phyloP scores from a whole-genome alignment of 2,113 vertebrate genomes.

The Archilochus colubris region DNA sequence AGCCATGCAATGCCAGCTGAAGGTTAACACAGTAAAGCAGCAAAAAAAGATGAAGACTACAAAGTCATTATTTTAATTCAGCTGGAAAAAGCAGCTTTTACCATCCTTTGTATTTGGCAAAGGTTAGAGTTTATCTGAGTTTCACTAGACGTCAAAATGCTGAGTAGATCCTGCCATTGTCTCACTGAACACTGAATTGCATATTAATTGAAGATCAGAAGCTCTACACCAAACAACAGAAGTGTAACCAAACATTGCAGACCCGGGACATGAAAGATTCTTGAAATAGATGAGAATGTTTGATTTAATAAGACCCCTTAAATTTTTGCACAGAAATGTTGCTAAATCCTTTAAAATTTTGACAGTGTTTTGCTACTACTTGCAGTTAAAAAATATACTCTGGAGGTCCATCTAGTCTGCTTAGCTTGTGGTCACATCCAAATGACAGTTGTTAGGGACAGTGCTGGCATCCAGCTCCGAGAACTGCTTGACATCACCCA shows the following conservation, averaged over 20 bases:
- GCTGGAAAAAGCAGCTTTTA: slow-evolving; percentile 11
- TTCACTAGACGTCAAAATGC: slow-evolving; percentile 44
- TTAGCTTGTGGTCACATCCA: slow-evolving; percentile 5
- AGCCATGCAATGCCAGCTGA: neutral
- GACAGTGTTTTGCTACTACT: slow-evolving; percentile 49
- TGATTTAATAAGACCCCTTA: slow-evolving; percentile 57
- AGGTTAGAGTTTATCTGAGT: slow-evolving; percentile 30
- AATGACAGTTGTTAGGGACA: slow-evolving; percentile 27
- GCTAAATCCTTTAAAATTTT: slow-evolving; percentile 41
- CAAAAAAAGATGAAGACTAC: slow-evolving; percentile 9
- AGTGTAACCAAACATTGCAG: slow-evolving; percentile 12
- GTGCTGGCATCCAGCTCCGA: neutral
- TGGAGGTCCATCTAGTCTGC: neutral
- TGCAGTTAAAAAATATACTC: slow-evolving; percentile 50
- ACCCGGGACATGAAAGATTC: slow-evolving; percentile 31
- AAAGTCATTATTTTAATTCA: slow-evolving; percentile 30
- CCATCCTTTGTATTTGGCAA: slow-evolving; percentile 38
- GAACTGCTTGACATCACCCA: neutral
- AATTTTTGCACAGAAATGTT: slow-evolving; percentile 57
- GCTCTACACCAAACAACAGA: slow-evolving; percentile 35
- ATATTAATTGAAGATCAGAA: slow-evolving; percentile 58
- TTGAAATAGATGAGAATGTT: slow-evolving; percentile 2
- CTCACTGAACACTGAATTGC: slow-evolving; percentile 33
- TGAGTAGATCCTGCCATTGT: slow-evolving; percentile 34
- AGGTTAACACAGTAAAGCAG: slow-evolving; percentile 41